Conservation (phyloP, 2,113 vertebrate genomes). For the Tursiops truncatus region DNA sequence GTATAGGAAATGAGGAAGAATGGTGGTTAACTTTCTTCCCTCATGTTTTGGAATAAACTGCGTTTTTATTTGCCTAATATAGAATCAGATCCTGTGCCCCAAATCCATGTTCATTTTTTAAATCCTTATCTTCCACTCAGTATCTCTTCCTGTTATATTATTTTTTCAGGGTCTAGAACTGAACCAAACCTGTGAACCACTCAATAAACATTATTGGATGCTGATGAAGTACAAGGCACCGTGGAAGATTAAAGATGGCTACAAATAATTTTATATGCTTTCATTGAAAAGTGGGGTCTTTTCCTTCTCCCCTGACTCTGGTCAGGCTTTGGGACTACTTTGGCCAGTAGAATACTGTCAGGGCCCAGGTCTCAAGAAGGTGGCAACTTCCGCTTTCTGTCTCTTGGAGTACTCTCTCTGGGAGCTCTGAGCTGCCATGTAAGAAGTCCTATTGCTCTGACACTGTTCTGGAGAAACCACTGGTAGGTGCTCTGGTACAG, state of each 20-base stretch:
- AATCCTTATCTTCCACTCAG: neutral
- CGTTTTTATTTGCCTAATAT: neutral
- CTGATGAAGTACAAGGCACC: neutral
- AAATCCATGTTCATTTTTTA: neutral
- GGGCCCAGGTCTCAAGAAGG: neutral
- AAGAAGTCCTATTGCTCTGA: neutral
- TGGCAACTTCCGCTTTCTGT: neutral
- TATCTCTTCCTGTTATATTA: neutral
- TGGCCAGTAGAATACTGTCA: neutral
- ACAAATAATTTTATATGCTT: neutral
- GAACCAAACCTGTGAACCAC: neutral
- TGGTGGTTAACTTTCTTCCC: neutral
- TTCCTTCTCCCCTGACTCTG: neutral
- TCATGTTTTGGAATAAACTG: neutral
- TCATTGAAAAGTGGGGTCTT: neutral
- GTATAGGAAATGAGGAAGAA: neutral
- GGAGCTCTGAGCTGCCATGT: neutral
- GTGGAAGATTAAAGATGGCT: neutral
- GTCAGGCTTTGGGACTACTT: neutral
- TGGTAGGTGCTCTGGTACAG: neutral
- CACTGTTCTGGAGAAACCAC: neutral
- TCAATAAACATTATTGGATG: slow-evolving; percentile 14
- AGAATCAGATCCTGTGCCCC: neutral
- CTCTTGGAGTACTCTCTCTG: neutral
- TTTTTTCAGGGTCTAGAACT: slow-evolving; percentile 10